phyloP scores from a whole-genome alignment of 2,797 vertebrate species.

The Benthosema pterotum region DNA sequence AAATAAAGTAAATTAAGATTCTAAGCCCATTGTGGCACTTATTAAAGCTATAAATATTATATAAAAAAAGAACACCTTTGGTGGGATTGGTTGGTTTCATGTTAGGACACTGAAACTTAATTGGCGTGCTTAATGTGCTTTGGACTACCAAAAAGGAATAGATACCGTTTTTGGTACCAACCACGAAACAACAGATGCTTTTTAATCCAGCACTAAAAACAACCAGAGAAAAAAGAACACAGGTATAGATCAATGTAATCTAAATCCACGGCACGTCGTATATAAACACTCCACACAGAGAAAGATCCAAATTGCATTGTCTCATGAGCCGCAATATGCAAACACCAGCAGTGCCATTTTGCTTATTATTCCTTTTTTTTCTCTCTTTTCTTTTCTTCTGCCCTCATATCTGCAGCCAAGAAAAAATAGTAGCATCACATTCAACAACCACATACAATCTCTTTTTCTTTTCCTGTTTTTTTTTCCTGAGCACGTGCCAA shows the following conservation, averaged over 20 bases:
- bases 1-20: slow-evolving; percentile 8
- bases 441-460: slow-evolving; percentile 57
- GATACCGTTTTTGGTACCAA: slow-evolving; percentile 18
- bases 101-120: slow-evolving; percentile 20
- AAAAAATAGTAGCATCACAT: slow-evolving; percentile 66
- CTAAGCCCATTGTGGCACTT: slow-evolving; percentile 35
- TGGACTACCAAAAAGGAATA: background rate
- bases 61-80: slow-evolving; percentile 59
- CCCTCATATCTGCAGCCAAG: slow-evolving; percentile 25
- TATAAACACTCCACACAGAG: slow-evolving; percentile 13
- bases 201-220: slow-evolving; percentile 38
- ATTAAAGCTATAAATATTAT: slow-evolving; percentile 53
- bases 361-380: slow-evolving; percentile 20
- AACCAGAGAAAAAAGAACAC: slow-evolving; percentile 18
- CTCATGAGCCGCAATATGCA: slow-evolving; percentile 51
- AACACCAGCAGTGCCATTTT: slow-evolving; percentile 43
- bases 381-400: slow-evolving; percentile 9
- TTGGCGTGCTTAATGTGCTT: slow-evolving; percentile 35
- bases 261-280: slow-evolving; percentile 55
- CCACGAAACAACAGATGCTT: slow-evolving; percentile 17
- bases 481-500: slow-evolving; percentile 20
- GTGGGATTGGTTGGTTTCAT: slow-evolving; percentile 48
- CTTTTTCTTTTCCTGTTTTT: slow-evolving; percentile 16
- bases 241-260: slow-evolving; percentile 43
- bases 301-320: slow-evolving; percentile 49